Base-by-base conservation (phyloP, 2,797 vertebrate species). In the Selene dorsalis region DNA sequence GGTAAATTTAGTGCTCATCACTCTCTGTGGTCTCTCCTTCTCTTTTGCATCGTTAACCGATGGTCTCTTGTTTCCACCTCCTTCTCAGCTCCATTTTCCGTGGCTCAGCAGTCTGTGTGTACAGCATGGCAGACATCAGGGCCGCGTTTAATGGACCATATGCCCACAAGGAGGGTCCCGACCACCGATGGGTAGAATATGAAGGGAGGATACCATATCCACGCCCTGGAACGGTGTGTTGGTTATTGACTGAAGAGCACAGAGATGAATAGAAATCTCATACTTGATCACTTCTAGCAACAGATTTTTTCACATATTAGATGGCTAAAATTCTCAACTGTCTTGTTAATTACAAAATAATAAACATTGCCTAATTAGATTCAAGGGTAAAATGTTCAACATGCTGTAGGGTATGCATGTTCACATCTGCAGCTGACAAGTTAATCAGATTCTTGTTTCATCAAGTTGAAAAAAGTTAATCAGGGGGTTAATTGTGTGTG, bases 91-190 rank as follows among this genome's bases (percentile, higher is more conserved):
- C 97, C 4, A 96, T 99, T 84, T 99, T 99, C 94, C 97, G 96
- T 83, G 98, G 98, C 78, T 99, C 98, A 28, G 98, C 98, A 0
- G 96, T 99, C 62, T 99, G 98, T 83, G 94, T 99, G 70, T 99
- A 99, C 87, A 98, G 94, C 88, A 99, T 99, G 98, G 96, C 97
- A 2, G 97, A 99, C 61, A 96, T 99, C 79, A 94, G 98, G 80
- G 96, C 96, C 0, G 96, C 93, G 50, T 99, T 99, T 87, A 99
- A 98, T 2, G 98, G 98, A 45, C 97, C 98, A 0, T 99, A 97
- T 1, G 96, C 97, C 9, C 98, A 99, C 92, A 99, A 99, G 87
- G 98, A 99, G 86, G 98, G 98, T 20, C 96, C 94, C 0, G 96
- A 99, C 85, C 97, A 99, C 85, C 95, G 96, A 20, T 99, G 98